Percentiles rank a stretch among this genome's conserved stretches.
These are phyloP conservation scores for Gallinago paraguaiae DNA, from an alignment of 2,113 vertebrate genomes.

Conservation along the genomic window DNA sequence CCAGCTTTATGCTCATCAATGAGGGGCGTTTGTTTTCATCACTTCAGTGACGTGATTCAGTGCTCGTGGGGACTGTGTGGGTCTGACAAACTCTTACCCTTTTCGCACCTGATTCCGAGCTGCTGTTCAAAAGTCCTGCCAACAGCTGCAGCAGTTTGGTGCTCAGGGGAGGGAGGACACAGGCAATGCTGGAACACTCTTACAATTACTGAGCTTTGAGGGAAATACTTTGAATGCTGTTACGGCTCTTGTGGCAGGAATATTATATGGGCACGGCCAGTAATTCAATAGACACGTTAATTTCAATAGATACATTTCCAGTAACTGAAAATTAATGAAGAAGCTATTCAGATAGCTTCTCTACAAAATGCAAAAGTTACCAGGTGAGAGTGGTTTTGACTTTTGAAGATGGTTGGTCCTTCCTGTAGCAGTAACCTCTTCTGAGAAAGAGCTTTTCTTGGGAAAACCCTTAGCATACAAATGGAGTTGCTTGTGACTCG, in stretches of 20 bases:
- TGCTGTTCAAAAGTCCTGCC: not conserved
- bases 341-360: not conserved
- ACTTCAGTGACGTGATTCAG: not conserved
- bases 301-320: not conserved
- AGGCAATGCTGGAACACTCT: not conserved
- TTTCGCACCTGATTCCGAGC: not conserved
- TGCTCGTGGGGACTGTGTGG: not conserved
- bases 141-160: not conserved
- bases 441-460: not conserved
- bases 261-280: not conserved
- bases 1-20: not conserved
- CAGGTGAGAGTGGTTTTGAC: not conserved
- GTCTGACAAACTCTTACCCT: not conserved
- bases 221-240: not conserved
- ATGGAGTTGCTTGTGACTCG: not conserved
- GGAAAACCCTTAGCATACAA: not conserved
- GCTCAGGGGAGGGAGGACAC: not conserved
- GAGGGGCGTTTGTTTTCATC: not conserved
- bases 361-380: not conserved
- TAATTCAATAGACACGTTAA: not conserved
- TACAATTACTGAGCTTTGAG: not conserved
- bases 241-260: not conserved
- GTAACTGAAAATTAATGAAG: not conserved
- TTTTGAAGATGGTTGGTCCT: not conserved
- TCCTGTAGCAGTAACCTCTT: not conserved